phyloP scores from a whole-genome alignment of 2,888 invertebrate species.

The Gryllus longicercus region DNA sequence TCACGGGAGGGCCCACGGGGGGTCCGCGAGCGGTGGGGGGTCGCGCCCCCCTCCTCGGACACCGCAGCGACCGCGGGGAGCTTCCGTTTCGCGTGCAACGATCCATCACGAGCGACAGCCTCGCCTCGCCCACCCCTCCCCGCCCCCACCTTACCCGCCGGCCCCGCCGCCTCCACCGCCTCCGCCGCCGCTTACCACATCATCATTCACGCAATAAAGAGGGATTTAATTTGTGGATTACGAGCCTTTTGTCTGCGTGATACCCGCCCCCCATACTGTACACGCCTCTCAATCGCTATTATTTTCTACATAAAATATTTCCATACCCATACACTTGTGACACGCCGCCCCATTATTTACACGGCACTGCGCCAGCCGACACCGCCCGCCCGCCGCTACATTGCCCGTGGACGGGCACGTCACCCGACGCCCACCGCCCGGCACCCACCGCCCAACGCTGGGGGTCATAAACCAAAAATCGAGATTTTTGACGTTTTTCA shows the following conservation, averaged over 20 bases:
- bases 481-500: too few species aligned
- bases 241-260: conserved; percentile 3
- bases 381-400: background rate
- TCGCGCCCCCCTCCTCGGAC: too few species aligned
- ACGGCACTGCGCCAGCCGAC: background rate
- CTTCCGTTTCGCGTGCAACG: background rate
- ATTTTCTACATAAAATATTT: conserved; percentile 11
- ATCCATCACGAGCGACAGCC: background rate
- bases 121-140: background rate
- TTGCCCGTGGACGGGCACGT: background rate
- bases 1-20: too few species aligned
- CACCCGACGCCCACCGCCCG: too few species aligned
- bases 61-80: too few species aligned
- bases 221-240: conserved; percentile 17
- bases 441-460: too few species aligned
- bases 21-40: too few species aligned
- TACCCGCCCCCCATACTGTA: background rate
- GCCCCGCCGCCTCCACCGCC: background rate
- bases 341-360: background rate
- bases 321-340: background rate
- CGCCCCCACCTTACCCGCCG: background rate
- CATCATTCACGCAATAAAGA: conserved; percentile 17
- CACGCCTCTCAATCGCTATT: conserved; percentile 17
- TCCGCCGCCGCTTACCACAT: conserved; percentile 1
- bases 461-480: too few species aligned